These are phyloP conservation scores for Idaea straminata DNA, from an alignment of 2,888 invertebrate genomes.

Conservation along the genomic window DNA sequence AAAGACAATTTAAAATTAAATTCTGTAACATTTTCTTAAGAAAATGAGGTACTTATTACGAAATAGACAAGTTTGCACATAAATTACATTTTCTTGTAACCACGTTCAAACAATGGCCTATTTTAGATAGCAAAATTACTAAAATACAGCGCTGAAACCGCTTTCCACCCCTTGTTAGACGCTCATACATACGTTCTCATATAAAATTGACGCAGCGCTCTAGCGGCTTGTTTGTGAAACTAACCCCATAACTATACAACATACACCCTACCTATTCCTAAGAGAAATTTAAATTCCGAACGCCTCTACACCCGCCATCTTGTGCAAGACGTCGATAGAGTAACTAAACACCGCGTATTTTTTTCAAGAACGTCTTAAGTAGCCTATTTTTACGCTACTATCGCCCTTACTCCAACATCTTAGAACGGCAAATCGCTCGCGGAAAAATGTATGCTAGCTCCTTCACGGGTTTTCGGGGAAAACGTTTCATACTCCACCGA, in stretches of 20 bases:
- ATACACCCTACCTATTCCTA: conserved; percentile 72
- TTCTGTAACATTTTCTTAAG: background rate
- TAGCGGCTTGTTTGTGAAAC: conserved; percentile 39
- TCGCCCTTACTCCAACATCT: conserved; percentile 72
- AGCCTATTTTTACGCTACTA: conserved; percentile 74
- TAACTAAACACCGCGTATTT: conserved; percentile 70
- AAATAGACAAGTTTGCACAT: background rate
- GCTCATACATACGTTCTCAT: conserved; percentile 34
- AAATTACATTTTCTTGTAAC: background rate
- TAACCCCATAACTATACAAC: conserved; percentile 41
- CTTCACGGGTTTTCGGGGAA: conserved; percentile 36
- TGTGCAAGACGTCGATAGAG: conserved; percentile 78
- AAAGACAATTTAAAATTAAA: background rate
- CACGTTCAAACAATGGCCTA: background rate
- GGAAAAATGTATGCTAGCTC: conserved; percentile 70
- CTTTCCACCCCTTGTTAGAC: conserved; percentile 38
- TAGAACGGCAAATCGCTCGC: conserved; percentile 77
- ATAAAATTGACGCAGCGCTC: conserved; percentile 48
- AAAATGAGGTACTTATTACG: background rate
- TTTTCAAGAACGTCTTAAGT: conserved; percentile 78
- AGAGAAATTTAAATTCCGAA: conserved; percentile 77
- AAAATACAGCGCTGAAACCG: conserved; percentile 22
- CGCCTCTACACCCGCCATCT: conserved; percentile 75
- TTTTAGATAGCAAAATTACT: background rate
- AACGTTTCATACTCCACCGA: conserved; percentile 28